Evolutionary conservation across 1,140 invertebrate genomes (phyloP).

Genomic region (Scaptomyza hsui): DNA sequence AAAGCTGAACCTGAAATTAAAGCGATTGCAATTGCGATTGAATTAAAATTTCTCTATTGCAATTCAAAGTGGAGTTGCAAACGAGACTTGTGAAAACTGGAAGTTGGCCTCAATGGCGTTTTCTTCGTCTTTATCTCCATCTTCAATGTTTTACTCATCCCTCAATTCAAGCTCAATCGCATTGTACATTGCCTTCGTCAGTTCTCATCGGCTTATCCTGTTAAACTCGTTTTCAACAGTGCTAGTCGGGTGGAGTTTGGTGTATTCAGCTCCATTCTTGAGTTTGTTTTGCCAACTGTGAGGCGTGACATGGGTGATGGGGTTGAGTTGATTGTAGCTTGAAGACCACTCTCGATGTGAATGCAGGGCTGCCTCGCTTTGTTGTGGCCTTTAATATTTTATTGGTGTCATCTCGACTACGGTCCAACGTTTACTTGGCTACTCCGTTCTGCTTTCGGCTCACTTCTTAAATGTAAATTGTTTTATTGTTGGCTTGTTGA

Average conservation of each 20-base stretch:
- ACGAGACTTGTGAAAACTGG: conserved; percentile 50
- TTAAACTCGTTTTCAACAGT: conserved; percentile 45
- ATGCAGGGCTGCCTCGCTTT: conserved; percentile 38
- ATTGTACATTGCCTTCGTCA: conserved; percentile 10
- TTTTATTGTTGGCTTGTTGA: conserved; percentile 70
- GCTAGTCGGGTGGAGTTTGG: conserved; percentile 30
- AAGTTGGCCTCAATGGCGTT: conserved; percentile 24
- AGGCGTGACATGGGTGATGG: conserved; percentile 2
- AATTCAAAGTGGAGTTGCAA: conserved; percentile 73
- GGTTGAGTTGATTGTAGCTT: conserved; percentile 15
- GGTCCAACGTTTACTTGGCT: conserved; percentile 61
- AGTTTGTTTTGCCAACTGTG: conserved; percentile 39
- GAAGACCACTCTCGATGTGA: conserved; percentile 28
- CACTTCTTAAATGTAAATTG: conserved; percentile 49
- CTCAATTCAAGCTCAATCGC: not conserved
- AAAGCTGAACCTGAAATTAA: conserved; percentile 3
- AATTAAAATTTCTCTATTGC: conserved; percentile 69
- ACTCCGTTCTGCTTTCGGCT: conserved; percentile 27
- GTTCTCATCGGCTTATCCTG: conserved; percentile 43
- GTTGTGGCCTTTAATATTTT: conserved; percentile 72
- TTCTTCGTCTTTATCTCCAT: not conserved
- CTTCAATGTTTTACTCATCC: not conserved
- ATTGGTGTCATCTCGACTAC: conserved; percentile 77
- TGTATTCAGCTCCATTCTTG: conserved; percentile 17
- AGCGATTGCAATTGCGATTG: conserved; percentile 66